Conservation (phyloP, 1,140 invertebrate genomes). For the Drosophila gunungcola region DNA sequence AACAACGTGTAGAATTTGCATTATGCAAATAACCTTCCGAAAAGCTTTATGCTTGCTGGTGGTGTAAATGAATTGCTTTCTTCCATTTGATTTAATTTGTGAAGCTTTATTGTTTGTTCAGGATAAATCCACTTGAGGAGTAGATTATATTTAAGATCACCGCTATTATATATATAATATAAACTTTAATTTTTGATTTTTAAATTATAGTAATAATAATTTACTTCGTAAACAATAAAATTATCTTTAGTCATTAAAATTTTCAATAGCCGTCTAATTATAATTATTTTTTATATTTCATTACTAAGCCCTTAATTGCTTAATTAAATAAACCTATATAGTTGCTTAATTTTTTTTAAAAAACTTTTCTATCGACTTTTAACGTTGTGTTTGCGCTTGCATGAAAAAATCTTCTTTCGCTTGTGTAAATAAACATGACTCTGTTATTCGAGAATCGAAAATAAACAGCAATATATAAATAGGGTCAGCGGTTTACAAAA, state of each 20-base stretch:
- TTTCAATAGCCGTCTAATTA: too few relatives aligned
- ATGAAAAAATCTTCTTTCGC: conserved; percentile 12
- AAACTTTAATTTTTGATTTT: too few relatives aligned
- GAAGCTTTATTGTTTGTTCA: neutral
- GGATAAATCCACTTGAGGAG: neutral
- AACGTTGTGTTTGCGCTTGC: conserved; percentile 7
- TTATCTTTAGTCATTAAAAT: too few relatives aligned
- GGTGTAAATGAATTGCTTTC: conserved; percentile 27
- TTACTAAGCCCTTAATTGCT: neutral
- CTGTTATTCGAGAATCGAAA: neutral
- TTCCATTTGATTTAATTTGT: conserved; percentile 35
- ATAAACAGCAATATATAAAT: conserved; percentile 33
- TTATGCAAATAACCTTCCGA: conserved; percentile 42
- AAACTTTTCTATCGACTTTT: conserved; percentile 3
- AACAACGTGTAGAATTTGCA: conserved; percentile 6
- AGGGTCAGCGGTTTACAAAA: conserved; percentile 37
- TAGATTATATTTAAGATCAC: too few relatives aligned
- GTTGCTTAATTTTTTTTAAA: neutral
- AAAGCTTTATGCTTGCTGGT: conserved; percentile 1
- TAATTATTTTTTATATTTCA: too few relatives aligned
- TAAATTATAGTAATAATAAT: too few relatives aligned
- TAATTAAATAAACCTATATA: neutral
- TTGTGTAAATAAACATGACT: conserved; percentile 42
- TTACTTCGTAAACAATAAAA: too few relatives aligned
- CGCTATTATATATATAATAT: neutral